These are phyloP conservation scores for Formicarius rufipectus DNA, from an alignment of 2,113 vertebrate genomes.

Conservation along the genomic window DNA sequence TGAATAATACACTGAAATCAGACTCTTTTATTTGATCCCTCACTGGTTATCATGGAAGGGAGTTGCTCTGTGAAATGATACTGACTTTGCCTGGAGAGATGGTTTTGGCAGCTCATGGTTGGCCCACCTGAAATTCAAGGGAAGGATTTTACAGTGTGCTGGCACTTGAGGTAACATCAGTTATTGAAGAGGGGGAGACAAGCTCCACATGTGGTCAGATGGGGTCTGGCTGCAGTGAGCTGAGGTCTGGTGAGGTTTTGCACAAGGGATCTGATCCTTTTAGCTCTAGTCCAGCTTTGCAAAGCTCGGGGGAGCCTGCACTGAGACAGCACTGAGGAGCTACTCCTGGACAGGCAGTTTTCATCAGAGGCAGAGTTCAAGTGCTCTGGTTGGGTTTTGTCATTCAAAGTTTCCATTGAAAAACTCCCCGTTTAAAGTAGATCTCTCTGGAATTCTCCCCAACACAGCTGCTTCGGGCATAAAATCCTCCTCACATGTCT, in stretches of 20 bases:
- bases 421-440: not conserved
- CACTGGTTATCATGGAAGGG: rapidly evolving
- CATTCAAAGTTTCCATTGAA: not conserved
- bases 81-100: not conserved
- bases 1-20: not conserved
- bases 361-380: not conserved
- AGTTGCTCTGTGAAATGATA: not conserved
- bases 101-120: not conserved
- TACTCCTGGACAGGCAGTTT: not conserved
- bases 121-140: not conserved
- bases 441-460: not conserved
- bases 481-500: not conserved
- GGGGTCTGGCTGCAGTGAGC: not conserved
- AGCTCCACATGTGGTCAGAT: not conserved
- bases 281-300: not conserved
- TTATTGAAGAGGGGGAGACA: not conserved
- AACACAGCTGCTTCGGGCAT: not conserved
- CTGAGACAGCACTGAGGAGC: too few relatives aligned
- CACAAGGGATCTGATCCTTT: not conserved
- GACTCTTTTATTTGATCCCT: not conserved
- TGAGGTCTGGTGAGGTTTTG: not conserved
- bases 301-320: not conserved
- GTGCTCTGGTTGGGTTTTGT: rapidly evolving
- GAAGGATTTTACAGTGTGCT: not conserved
- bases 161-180: not conserved